Conservation (phyloP, 2,888 invertebrate genomes). For the Sepioteuthis lessoniana region DNA sequence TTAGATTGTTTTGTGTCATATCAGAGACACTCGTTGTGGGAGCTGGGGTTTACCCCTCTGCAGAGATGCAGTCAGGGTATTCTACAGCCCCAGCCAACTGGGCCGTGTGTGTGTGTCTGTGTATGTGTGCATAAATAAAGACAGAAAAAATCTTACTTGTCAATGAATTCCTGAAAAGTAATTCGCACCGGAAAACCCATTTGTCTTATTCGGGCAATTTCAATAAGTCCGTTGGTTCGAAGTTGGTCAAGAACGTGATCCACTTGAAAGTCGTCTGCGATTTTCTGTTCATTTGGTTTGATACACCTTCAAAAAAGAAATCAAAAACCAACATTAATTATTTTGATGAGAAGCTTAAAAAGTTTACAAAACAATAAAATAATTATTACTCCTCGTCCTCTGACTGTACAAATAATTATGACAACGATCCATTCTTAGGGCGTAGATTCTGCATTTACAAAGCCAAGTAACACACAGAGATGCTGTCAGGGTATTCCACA, state of each 20-base stretch:
- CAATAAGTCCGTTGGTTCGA: constrained; percentile 72
- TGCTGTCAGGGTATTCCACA: too few species aligned
- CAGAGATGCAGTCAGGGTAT: too few species aligned
- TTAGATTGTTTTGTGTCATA: too few species aligned
- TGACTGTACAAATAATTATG: too few species aligned
- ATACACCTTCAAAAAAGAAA: constrained; percentile 62
- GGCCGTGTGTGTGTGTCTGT: neutral
- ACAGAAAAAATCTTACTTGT: constrained; percentile 60
- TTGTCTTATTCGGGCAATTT: constrained; percentile 70
- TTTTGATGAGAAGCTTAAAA: neutral
- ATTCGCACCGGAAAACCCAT: constrained; percentile 70
- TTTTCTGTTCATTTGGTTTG: constrained; percentile 65
- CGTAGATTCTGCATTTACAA: too few species aligned
- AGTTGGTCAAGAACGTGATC: constrained; percentile 66
- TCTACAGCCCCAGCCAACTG: too few species aligned
- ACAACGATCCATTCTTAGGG: too few species aligned
- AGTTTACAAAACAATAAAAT: neutral
- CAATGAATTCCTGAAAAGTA: constrained; percentile 64
- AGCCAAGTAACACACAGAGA: too few species aligned
- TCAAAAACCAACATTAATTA: neutral
- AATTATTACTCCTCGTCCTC: too few species aligned
- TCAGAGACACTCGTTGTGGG: too few species aligned
- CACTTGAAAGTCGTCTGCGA: constrained; percentile 62
- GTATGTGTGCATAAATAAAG: neutral
- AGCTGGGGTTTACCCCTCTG: too few species aligned